Evolutionary conservation across 1,140 invertebrate species (phyloP).

Genomic region (Akabosia matsudoensis): DNA sequence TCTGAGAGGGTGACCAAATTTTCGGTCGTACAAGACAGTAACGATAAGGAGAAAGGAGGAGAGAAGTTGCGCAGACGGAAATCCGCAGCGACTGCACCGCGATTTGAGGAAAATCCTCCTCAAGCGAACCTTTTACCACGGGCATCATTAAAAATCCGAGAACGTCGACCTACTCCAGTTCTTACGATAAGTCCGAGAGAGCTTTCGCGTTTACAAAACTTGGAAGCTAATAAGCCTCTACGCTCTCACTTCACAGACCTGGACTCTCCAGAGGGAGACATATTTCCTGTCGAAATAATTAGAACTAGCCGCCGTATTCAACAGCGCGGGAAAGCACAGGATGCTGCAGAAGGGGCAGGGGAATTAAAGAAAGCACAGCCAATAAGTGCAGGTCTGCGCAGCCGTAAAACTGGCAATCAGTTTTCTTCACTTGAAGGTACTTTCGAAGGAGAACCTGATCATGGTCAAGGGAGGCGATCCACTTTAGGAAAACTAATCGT

Average conservation of each 20-base stretch:
- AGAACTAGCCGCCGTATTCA: neutral
- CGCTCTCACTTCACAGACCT: neutral
- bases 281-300: neutral
- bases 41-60: neutral
- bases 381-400: neutral
- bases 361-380: neutral
- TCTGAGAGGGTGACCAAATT: neutral
- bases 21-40: neutral
- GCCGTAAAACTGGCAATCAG: neutral
- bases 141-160: neutral
- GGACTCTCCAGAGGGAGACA: neutral
- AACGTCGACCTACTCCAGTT: neutral
- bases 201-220: neutral
- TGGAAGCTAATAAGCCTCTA: neutral
- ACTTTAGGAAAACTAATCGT: too few species aligned
- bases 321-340: neutral
- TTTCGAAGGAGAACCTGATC: neutral
- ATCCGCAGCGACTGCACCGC: neutral
- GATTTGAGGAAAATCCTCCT: neutral
- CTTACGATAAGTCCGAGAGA: neutral
- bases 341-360: neutral
- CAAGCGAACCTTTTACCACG: neutral
- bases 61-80: neutral
- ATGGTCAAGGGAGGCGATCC: too few species aligned
- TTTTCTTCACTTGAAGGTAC: too few species aligned